phyloP scores from a whole-genome alignment of 2,797 vertebrate species.

The Aphelocoma californica region DNA sequence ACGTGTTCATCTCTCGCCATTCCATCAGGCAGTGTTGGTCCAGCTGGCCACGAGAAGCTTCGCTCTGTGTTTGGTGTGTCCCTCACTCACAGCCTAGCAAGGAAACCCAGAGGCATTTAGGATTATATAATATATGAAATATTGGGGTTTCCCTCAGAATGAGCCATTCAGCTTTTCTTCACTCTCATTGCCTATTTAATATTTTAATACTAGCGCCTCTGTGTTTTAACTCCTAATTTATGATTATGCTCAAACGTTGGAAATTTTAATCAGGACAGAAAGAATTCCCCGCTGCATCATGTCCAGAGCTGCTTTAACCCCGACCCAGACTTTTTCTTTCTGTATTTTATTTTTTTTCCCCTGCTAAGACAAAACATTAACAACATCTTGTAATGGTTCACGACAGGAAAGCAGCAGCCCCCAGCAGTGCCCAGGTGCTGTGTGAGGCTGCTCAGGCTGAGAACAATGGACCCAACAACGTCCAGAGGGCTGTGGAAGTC shows the following conservation, averaged over 20 bases:
- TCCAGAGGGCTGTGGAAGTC: not conserved
- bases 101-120: conserved; percentile 56
- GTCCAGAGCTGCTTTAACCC: conserved; percentile 73
- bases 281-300: conserved; percentile 67
- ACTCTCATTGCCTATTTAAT: conserved; percentile 77
- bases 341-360: not conserved
- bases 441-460: not conserved
- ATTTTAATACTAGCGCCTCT: conserved; percentile 75
- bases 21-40: conserved; percentile 73
- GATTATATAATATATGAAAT: not conserved
- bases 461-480: not conserved
- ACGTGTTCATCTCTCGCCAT: conserved; percentile 76
- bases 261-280: conserved; percentile 67
- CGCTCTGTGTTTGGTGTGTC: conserved; percentile 50
- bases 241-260: conserved; percentile 71
- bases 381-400: conserved; percentile 53
- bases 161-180: conserved; percentile 77
- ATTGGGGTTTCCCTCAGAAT: conserved; percentile 65
- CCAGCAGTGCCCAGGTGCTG: not conserved
- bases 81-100: conserved; percentile 39
- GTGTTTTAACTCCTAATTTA: conserved; percentile 80
- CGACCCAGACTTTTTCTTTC: conserved; percentile 38
- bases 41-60: conserved; percentile 70
- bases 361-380: conserved; percentile 6
- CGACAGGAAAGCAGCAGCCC: not conserved